A percentile compares a stretch with the other conserved stretches of the same genome.
phyloP scores from a whole-genome alignment of 2,113 vertebrate genomes.

The Bambusicola thoracicus region DNA sequence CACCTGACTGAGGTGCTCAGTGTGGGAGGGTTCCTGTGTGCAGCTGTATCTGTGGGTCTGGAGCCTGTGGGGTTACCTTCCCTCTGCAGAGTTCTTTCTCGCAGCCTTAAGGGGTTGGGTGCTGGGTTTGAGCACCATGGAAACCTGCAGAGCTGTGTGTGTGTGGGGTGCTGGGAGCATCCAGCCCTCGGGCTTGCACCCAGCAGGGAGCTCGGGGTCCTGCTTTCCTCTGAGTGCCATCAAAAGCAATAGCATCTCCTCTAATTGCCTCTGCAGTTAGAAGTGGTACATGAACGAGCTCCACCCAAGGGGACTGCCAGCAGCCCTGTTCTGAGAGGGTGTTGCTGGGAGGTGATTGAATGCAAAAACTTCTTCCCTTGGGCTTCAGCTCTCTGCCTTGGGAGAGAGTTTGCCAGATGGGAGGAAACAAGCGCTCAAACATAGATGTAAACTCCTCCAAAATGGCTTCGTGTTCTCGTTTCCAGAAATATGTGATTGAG shows the following conservation, averaged over 20 bases:
- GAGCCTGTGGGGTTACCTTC: neutral
- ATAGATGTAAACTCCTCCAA: neutral
- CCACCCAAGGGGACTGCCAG: neutral
- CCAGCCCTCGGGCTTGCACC: neutral
- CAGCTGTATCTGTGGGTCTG: neutral
- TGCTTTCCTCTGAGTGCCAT: neutral
- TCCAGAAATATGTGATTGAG: neutral
- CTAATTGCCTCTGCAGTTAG: accelerated
- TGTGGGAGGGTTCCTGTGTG: neutral
- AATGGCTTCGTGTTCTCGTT: neutral
- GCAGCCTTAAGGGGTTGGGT: neutral
- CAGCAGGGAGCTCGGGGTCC: neutral
- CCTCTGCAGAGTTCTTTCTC: neutral
- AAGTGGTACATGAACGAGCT: neutral
- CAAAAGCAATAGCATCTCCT: neutral
- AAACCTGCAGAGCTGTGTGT: neutral
- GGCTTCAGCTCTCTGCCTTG: neutral
- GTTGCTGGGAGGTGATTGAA: neutral
- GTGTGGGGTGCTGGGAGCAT: neutral
- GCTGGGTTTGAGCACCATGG: neutral
- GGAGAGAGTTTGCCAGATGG: conserved; percentile 43
- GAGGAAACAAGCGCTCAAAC: neutral
- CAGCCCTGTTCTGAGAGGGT: neutral
- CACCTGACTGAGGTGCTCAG: neutral
- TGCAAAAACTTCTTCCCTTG: conserved; percentile 9